phyloP scores from a whole-genome alignment of 2,113 vertebrate species.

The Leiothrix lutea region DNA sequence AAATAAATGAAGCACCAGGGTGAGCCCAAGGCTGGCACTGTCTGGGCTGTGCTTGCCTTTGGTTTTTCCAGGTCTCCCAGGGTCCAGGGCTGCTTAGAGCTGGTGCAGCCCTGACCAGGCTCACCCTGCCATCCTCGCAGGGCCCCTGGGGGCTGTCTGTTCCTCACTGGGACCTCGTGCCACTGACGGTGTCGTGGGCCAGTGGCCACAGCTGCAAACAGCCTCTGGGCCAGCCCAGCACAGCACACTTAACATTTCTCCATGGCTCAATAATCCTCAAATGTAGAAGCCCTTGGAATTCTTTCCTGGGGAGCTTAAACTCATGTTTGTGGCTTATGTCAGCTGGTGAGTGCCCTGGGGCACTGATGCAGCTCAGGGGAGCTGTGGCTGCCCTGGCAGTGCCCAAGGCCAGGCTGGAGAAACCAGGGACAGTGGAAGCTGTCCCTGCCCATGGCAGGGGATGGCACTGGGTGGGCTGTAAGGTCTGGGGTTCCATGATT shows the following conservation, averaged over 20 bases:
- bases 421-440: not conserved
- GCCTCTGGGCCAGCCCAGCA: not conserved
- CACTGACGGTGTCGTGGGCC: fast-evolving
- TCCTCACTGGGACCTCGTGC: not conserved
- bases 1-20: not conserved
- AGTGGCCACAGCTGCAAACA: not conserved
- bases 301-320: not conserved
- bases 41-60: not conserved
- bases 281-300: not conserved
- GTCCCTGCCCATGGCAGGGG: not conserved
- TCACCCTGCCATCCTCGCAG: not conserved
- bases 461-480: fast-evolving
- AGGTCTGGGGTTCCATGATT: not conserved
- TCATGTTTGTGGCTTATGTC: not conserved
- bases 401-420: not conserved
- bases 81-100: not conserved
- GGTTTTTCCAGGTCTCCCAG: not conserved
- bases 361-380: not conserved
- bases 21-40: not conserved
- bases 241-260: not conserved
- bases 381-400: not conserved
- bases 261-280: not conserved
- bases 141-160: not conserved
- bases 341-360: not conserved
- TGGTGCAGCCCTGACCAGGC: not conserved